Evolutionary conservation across 2,113 vertebrate genomes (phyloP), one percentile per base, ranked within the genome.

Genomic region (Centrocercus urophasianus): DNA sequence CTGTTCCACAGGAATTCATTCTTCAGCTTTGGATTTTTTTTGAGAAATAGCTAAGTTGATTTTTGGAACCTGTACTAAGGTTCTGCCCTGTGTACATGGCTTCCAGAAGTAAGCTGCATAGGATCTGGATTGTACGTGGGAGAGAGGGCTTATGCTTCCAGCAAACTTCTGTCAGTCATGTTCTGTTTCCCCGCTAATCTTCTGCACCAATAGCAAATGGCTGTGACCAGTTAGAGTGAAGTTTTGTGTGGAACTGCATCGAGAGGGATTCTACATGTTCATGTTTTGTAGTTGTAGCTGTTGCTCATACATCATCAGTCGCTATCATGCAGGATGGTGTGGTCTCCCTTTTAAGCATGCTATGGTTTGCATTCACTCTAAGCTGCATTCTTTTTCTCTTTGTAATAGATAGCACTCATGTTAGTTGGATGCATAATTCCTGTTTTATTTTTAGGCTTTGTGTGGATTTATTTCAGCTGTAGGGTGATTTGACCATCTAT

Each of bases 401-500:
- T 82, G 67, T 92, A 89, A 91, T 74, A 89, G 78, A 70, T 93
- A 96, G 80, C 57, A 64, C 4, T 72, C 81, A 76, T 0, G 0
- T 75, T 90, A 79, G 71, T 59, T 87, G 86, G 63, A 89, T 92
- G 38, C 67, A 56, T 87, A 91, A 85, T 94, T 94, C 47, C 54
- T 82, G 78, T 56, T 93, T 92, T 95, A 86, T 86, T 94, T 96
- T 94, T 93, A 85, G 71, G 3, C 76, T 83, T 81, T 87, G 40
- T 90, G 66, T 93, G 81, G 74, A 84, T 72, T 21, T 36, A 25
- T 87, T 90, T 95, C 74, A 80, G 21, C 77, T 89, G 45, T 85
- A 63, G 36, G 36, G 75, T 92, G 71, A 78, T 85, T 87, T 90
- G 86, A 24, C 83, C 74, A 82, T 90, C 70, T 94, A 84, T 92